These are phyloP conservation scores for Subanguina moxae DNA, from an alignment of 1,140 invertebrate species.

Conservation along the genomic window DNA sequence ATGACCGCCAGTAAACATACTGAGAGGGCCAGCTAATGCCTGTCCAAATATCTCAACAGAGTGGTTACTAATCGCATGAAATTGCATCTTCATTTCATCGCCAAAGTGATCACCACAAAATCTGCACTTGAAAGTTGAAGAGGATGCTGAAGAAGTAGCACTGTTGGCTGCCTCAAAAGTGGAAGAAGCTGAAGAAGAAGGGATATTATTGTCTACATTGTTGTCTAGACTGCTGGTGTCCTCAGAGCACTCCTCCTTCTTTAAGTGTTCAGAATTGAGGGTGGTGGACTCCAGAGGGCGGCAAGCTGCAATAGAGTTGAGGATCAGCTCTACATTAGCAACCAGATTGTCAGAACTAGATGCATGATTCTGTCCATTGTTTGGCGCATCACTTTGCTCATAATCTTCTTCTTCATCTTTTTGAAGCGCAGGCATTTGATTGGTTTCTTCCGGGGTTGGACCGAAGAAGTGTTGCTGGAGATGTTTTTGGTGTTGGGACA, in stretches of 20 bases:
- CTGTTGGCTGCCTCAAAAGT: neutral
- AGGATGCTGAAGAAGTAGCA: neutral
- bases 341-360: neutral
- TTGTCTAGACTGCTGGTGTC: neutral
- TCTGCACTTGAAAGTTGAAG: slow-evolving; percentile 1
- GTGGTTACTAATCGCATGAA: slow-evolving; percentile 15
- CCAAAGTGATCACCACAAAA: slow-evolving; percentile 9
- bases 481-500: neutral
- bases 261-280: neutral
- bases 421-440: too few relatives aligned
- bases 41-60: neutral
- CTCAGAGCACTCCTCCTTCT: neutral
- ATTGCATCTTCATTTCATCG: slow-evolving; percentile 12
- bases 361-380: neutral
- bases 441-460: neutral
- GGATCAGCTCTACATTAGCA: neutral
- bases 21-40: neutral
- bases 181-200: neutral
- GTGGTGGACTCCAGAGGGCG: neutral
- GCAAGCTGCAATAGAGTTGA: neutral
- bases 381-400: neutral
- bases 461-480: neutral
- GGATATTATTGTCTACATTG: neutral
- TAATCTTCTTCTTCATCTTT: neutral
- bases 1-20: slow-evolving; percentile 1